Base-by-base conservation (phyloP, 2,113 vertebrate genomes). In the Malurus cyaneus region DNA sequence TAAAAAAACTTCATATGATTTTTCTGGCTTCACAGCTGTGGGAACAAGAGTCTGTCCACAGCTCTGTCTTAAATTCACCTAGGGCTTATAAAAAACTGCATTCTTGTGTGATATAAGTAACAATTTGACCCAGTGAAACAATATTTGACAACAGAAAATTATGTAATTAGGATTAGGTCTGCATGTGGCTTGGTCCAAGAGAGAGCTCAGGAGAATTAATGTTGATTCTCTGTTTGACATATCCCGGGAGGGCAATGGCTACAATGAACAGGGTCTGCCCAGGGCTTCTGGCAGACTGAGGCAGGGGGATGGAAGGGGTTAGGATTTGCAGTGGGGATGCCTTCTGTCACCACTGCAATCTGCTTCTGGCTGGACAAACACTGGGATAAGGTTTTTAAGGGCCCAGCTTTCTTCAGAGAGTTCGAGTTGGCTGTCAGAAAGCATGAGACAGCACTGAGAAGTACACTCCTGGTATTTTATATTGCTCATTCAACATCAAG, bases 401-500 rank as follows among this genome's bases (percentile, higher is more conserved):
- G 84, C 77, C 42, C 56, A 44, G 19, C 60, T 84, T 77, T 72
- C 83, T 92, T 71, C 36, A 61, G 70, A 57, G 86, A 88, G 69
- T 52, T 83, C 2, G 7, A 80, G 29, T 1, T 91, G 72, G 67
- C 88, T 92, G 76, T 71, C 67, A 84, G 64, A 66, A 66, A 89
- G 36, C 92, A 57, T 15, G 91, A 91, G 77, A 21, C 80, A 59
- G 59, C 50, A 44, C 6, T 56, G 67, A 70, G 52, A 24, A 31
- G 59, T 47, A 23, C 50, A 57, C 46, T 85, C 24, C 78, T 62
- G 71, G 32, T 89, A 66, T 59, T 82, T 88, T 80, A 31, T 73
- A 59, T 11, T 88, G 89, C 65, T 95, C 93, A 73, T 88, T 91
- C 81, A 88, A 39, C 80, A 95, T 83, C 71, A 79, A 92, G 54